These are phyloP conservation scores for Apistogramma diplotaenia DNA, from an alignment of 2,113 vertebrate species.

Conservation along the genomic window DNA sequence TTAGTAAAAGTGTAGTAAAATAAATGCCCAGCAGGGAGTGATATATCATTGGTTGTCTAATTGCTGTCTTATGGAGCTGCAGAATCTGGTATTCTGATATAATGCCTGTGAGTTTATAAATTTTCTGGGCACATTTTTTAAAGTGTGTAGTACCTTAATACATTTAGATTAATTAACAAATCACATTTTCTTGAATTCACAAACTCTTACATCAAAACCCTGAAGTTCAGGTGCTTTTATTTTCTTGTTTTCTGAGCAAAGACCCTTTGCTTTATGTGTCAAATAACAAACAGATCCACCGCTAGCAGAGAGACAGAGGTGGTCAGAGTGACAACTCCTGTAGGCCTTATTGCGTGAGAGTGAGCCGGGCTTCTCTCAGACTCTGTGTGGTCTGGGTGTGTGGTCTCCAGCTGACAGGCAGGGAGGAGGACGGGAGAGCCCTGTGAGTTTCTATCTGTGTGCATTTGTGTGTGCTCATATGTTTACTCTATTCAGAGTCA, in stretches of 20 bases:
- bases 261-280: conserved; percentile 14
- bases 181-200: neutral
- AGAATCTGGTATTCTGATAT: neutral
- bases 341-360: conserved; percentile 63
- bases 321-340: conserved; percentile 56
- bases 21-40: conserved; percentile 60
- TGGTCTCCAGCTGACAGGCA: conserved; percentile 73
- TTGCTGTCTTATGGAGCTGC: neutral
- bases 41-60: conserved; percentile 13
- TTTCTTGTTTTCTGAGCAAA: neutral
- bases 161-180: neutral
- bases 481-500: conserved; percentile 68
- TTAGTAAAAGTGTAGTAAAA: neutral
- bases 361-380: conserved; percentile 61
- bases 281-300: conserved; percentile 4
- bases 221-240: neutral
- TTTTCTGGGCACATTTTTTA: neutral
- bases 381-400: conserved; percentile 78
- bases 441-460: conserved; percentile 15
- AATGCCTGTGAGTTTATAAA: neutral
- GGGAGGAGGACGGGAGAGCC: conserved; percentile 45
- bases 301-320: conserved; percentile 30
- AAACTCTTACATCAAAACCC: neutral
- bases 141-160: neutral
- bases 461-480: conserved; percentile 31